These are phyloP conservation scores for Sarcoramphus papa DNA, from an alignment of 2,797 vertebrate species.

Conservation along the genomic window DNA sequence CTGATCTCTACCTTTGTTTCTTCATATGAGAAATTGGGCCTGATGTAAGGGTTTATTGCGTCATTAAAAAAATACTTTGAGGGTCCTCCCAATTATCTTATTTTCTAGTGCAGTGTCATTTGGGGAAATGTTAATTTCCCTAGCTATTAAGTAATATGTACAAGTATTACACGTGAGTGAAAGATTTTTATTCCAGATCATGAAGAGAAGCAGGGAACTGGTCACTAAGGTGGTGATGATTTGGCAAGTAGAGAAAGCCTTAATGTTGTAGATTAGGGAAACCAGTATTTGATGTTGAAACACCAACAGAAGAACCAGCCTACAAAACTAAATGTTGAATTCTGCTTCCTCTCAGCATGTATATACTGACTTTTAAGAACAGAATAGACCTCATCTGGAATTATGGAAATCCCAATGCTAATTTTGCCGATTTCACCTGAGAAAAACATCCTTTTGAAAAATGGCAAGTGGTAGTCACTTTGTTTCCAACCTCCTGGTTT, in stretches of 20 bases:
- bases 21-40: not conserved
- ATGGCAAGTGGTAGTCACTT: not conserved
- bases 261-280: not conserved
- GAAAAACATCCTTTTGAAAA: not conserved
- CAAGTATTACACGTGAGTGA: not conserved
- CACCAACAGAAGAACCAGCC: not conserved
- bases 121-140: not conserved
- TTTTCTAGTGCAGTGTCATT: not conserved
- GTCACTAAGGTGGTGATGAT: not conserved
- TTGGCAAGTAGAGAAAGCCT: not conserved
- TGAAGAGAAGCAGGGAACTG: not conserved
- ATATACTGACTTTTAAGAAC: not conserved
- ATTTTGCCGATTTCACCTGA: not conserved
- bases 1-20: not conserved
- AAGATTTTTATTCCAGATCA: not conserved
- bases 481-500: not conserved
- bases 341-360: not conserved
- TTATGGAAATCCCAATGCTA: not conserved
- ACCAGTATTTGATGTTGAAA: not conserved
- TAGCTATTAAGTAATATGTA: not conserved
- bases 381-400: not conserved
- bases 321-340: not conserved
- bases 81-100: not conserved
- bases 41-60: not conserved
- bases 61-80: not conserved